Evolutionary conservation across 2,888 invertebrate genomes (phyloP), one percentile per base, ranked within the genome.

Genomic region (Acleris sparsana): DNA sequence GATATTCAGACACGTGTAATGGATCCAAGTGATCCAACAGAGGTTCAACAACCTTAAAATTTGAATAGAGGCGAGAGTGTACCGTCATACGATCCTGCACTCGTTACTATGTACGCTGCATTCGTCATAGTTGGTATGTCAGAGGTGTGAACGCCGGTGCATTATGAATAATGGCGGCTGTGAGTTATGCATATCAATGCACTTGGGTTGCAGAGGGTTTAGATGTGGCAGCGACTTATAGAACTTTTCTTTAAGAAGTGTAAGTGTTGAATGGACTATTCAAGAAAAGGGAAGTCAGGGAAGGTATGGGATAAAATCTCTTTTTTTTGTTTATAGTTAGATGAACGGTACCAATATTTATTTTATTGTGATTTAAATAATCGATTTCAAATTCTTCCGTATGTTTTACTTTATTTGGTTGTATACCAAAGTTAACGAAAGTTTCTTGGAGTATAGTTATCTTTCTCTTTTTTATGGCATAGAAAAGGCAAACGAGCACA

Each of bases 141-240:
- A 74, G 74, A 70, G 79, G 80, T 82, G 83, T 80, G 82, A 77
- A 79, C 74, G 74, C 72, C 72, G 73, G 73, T 73, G 76, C 73
- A 74, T 74, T 79, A 83, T 84, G 85, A 83, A 83, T 84, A 84
- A 83, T 84, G 80, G 75, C 74, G 67, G 69, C 73, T 76, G 71
- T 73, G 78, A 85, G 86, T 80, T 83, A 83, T 84, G 85, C 86
- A 84, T 85, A 80, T 75, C 83, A 84, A 82, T 83, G 76, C 61
- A 48, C 3, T 44, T 46, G 51, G 29, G 39, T 18, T 44, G 58
- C 33, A 18, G 39, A 52, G 59, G 64, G 44, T 55, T 44, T 52
- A 61, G 61, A 65, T 60, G 49, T 44, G 59, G 43, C 59, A 52
- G 55, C 33, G 39, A 11, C 11, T 46, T 16, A 17, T 46, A n/a